Evolutionary conservation across 2,797 vertebrate species (phyloP).

Genomic region (Arnoldichthys spilopterus): DNA sequence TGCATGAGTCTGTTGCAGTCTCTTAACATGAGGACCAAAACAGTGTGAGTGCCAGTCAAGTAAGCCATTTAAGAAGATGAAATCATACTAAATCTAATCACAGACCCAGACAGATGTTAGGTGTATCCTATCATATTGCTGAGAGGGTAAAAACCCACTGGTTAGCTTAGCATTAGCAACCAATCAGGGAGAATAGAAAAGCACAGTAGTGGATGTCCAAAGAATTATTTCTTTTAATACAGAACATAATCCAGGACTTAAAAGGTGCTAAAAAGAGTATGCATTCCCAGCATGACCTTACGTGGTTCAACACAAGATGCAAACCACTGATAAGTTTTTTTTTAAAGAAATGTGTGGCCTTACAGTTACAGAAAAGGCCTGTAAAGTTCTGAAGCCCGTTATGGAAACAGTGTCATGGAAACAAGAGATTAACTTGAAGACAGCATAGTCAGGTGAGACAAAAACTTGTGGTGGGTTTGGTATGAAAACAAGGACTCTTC

Average conservation of each 20-base stretch:
- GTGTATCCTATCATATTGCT: neutral
- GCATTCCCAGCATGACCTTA: neutral
- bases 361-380: too few relatives aligned
- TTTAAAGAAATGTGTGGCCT: too few relatives aligned
- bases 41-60: neutral
- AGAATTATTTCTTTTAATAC: neutral
- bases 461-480: too few relatives aligned
- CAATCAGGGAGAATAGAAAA: neutral
- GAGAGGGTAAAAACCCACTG: neutral
- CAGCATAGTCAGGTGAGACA: too few relatives aligned
- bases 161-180: neutral
- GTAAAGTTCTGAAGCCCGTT: neutral
- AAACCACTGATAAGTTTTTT: too few relatives aligned
- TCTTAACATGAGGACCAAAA: neutral
- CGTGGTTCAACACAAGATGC: too few relatives aligned
- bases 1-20: neutral
- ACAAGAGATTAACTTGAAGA: neutral
- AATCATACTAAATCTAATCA: neutral
- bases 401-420: neutral
- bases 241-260: neutral
- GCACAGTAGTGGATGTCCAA: neutral
- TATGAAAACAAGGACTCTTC: too few relatives aligned
- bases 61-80: neutral
- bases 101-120: neutral
- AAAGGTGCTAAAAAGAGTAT: neutral